phyloP scores from a whole-genome alignment of 2,888 invertebrate genomes.

The Aplocera efformata region DNA sequence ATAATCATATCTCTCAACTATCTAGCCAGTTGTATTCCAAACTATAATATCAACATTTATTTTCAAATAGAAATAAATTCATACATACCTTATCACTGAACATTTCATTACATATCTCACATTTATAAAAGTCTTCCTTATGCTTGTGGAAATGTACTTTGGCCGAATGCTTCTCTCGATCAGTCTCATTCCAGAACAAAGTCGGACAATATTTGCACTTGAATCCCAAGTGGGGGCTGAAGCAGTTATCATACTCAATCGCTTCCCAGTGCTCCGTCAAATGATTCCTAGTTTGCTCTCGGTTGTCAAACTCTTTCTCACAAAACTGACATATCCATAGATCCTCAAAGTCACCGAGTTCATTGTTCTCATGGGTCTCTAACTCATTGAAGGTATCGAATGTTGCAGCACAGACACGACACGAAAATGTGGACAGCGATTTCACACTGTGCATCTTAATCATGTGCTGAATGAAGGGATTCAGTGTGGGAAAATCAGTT shows the following conservation, averaged over 20 bases:
- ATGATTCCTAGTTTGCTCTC: conserved; percentile 56
- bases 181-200: conserved; percentile 74
- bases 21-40: too few relatives aligned
- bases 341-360: conserved; percentile 64
- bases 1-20: too few relatives aligned
- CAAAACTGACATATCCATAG: conserved; percentile 77
- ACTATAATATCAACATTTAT: too few relatives aligned
- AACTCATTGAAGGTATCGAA: conserved; percentile 60
- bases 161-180: conserved; percentile 67
- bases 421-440: conserved; percentile 53
- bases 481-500: conserved; percentile 41
- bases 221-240: conserved; percentile 72
- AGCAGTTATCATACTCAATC: conserved; percentile 65
- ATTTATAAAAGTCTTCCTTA: conserved; percentile 63
- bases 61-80: too few relatives aligned
- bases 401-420: conserved; percentile 61
- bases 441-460: conserved; percentile 62
- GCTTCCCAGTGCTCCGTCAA: conserved; percentile 57
- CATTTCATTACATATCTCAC: conserved; percentile 54
- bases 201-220: conserved; percentile 72
- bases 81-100: conserved; percentile 70
- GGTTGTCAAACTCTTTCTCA: conserved; percentile 66
- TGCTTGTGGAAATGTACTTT: conserved; percentile 54
- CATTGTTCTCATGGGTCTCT: conserved; percentile 49
- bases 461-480: conserved; percentile 52